These are phyloP conservation scores for Colossoma macropomum DNA, from an alignment of 2,113 vertebrate species.

Conservation along the genomic window DNA sequence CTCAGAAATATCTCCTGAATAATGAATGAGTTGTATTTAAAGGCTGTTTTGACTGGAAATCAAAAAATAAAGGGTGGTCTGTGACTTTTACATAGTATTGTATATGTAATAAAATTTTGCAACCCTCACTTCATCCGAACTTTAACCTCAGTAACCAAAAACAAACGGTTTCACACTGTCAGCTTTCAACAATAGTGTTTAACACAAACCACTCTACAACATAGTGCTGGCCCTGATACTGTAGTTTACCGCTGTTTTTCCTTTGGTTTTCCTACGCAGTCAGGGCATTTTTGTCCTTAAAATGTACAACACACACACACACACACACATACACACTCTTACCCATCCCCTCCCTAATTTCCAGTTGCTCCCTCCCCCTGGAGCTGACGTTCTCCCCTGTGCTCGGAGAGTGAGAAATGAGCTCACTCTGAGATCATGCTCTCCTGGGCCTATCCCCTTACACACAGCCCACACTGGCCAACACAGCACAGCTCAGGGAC, in stretches of 20 bases:
- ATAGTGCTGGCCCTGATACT: background rate
- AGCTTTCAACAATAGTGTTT: too few relatives aligned
- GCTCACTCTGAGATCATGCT: constrained; percentile 52
- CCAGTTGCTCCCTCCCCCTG: constrained; percentile 22
- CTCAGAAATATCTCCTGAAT: too few relatives aligned
- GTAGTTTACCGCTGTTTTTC: background rate
- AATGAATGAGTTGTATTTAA: too few relatives aligned
- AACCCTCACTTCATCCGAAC: too few relatives aligned
- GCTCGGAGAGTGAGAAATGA: constrained; percentile 43
- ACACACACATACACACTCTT: constrained; percentile 43
- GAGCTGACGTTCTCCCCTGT: constrained; percentile 38
- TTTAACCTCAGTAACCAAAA: too few relatives aligned
- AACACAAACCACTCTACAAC: too few relatives aligned
- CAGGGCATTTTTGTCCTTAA: background rate
- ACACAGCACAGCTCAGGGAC: constrained; percentile 19
- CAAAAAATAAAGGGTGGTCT: too few relatives aligned
- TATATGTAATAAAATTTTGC: too few relatives aligned
- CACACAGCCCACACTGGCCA: constrained; percentile 40
- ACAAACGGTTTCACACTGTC: too few relatives aligned
- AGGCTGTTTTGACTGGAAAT: too few relatives aligned
- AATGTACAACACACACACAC: constrained; percentile 26
- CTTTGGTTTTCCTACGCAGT: background rate
- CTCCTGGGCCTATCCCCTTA: constrained; percentile 47
- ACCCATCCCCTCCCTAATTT: constrained; percentile 34
- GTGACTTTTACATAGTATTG: too few relatives aligned